A percentile compares a stretch with the other conserved stretches of the same genome.
Evolutionary conservation across 2,113 vertebrate genomes (phyloP).

Genomic region (Heterocephalus glaber): DNA sequence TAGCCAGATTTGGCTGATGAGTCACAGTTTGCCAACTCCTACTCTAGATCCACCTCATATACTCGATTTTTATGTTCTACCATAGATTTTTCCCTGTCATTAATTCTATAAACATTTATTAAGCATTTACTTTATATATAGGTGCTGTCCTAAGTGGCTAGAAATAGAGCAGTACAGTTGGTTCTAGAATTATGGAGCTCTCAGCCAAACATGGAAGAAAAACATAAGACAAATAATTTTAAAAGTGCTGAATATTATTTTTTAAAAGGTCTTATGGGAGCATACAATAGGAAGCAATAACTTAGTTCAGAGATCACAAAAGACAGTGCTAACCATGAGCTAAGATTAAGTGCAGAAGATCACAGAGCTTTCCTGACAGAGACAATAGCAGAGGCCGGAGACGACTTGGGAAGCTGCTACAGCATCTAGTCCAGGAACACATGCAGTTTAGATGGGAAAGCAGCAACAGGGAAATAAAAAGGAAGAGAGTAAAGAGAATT

Average conservation of each 20-base stretch:
- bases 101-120: slow-evolving; percentile 19
- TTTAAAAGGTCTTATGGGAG: not conserved
- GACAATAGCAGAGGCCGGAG: not conserved
- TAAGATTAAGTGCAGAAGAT: not conserved
- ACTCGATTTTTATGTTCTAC: slow-evolving; percentile 13
- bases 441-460: not conserved
- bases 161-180: not conserved
- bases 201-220: not conserved
- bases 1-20: not conserved
- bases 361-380: not conserved
- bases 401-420: not conserved
- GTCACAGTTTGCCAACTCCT: not conserved
- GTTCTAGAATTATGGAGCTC: not conserved
- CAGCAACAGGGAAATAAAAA: not conserved
- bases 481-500: not conserved
- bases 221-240: slow-evolving; percentile 20
- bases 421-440: not conserved
- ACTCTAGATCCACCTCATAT: not conserved
- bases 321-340: not conserved
- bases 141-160: not conserved
- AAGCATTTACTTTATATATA: not conserved
- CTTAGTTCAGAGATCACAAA: not conserved
- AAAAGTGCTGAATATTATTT: not conserved
- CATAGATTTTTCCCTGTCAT: not conserved
- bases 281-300: not conserved